A percentile compares a stretch with the other conserved stretches of the same genome.
These are phyloP conservation scores for Cataglyphis albicans DNA, from an alignment of 2,888 invertebrate genomes.

Conservation along the genomic window DNA sequence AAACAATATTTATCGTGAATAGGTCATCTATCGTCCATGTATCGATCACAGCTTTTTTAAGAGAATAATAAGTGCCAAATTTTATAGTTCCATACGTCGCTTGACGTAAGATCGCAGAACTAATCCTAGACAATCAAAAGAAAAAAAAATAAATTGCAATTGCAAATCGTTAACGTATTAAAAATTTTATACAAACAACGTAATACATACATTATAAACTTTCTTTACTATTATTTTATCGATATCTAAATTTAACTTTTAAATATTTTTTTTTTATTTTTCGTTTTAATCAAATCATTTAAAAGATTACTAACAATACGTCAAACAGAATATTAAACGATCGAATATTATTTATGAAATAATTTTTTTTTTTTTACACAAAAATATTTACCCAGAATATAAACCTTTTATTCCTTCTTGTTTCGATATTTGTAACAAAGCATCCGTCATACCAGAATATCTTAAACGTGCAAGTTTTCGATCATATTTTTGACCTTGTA, in stretches of 20 bases:
- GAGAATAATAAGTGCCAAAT: constrained; percentile 97
- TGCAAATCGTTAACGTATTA: neutral
- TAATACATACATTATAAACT: neutral
- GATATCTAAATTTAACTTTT: neutral
- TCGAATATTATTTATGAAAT: neutral
- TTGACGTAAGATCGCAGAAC: constrained; percentile 96
- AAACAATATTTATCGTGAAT: constrained; percentile 89
- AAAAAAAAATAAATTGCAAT: neutral
- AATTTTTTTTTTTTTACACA: neutral
- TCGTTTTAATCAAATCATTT: neutral
- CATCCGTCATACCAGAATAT: constrained; percentile 97
- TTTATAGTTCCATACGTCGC: constrained; percentile 98
- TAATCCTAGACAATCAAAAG: constrained; percentile 89
- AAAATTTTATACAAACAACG: neutral
- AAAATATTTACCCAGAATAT: constrained; percentile 91
- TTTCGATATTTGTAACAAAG: constrained; percentile 93
- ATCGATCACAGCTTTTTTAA: constrained; percentile 89
- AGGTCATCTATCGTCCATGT: constrained; percentile 84
- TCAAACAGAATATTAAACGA: neutral
- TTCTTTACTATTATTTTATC: neutral
- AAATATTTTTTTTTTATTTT: too few species aligned
- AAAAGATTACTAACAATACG: neutral
- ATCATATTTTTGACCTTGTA: constrained; percentile 96
- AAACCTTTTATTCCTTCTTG: constrained; percentile 95
- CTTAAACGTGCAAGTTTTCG: constrained; percentile 91